Evolutionary conservation across 2,113 vertebrate genomes (phyloP).

Genomic region (Melanostigma gelatinosum): DNA sequence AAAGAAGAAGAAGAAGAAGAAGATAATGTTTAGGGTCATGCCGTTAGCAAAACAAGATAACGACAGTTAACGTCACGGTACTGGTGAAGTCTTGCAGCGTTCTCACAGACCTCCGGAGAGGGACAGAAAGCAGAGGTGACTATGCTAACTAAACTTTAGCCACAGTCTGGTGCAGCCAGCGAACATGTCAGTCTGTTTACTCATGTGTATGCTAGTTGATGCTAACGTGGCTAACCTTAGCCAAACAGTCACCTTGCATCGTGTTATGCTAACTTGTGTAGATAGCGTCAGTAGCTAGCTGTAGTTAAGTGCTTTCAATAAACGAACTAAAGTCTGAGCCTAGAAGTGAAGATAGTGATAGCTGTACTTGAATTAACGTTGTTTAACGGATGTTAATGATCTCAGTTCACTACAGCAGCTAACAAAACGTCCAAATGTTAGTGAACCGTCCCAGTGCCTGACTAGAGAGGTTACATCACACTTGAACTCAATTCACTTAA

Average conservation of each 20-base stretch:
- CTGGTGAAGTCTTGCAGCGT: background rate
- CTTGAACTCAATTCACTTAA: background rate
- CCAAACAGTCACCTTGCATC: background rate
- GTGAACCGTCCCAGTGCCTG: background rate
- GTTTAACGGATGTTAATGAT: background rate
- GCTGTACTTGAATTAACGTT: background rate
- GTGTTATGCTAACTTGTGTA: background rate
- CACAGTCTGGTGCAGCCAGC: background rate
- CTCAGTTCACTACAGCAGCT: too few species aligned
- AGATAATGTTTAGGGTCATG: too few species aligned
- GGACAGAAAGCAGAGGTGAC: background rate
- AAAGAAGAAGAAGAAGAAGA: too few species aligned
- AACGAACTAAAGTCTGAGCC: background rate
- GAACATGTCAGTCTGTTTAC: background rate
- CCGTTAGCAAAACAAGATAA: slow-evolving; percentile 3
- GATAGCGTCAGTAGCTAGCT: too few species aligned
- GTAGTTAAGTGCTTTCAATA: background rate
- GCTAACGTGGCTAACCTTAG: background rate
- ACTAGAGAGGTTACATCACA: background rate
- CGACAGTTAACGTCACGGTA: background rate
- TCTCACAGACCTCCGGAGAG: slow-evolving; percentile 7
- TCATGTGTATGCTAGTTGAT: background rate
- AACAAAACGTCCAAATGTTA: background rate
- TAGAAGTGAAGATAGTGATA: background rate
- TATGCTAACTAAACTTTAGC: background rate